phyloP scores from a whole-genome alignment of 2,797 vertebrate species.

The Ptychobarbus kaznakovi region DNA sequence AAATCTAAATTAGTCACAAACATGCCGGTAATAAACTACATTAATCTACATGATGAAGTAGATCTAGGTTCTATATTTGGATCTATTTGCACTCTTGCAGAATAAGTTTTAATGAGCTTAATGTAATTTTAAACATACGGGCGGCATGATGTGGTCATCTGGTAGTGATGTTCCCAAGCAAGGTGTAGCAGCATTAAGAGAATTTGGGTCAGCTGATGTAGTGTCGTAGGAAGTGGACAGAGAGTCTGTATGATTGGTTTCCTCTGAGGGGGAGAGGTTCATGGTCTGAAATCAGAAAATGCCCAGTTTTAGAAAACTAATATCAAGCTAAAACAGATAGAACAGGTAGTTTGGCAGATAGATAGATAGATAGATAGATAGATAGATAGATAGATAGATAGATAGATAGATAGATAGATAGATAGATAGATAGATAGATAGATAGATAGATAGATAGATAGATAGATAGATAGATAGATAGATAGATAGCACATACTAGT shows the following conservation, averaged over 20 bases:
- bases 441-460: background rate
- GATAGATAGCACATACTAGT: constrained; percentile 66
- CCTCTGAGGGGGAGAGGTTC: constrained; percentile 95
- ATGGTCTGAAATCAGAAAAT: constrained; percentile 84
- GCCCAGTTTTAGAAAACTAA: constrained; percentile 7
- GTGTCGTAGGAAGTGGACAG: constrained; percentile 88
- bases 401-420: background rate
- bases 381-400: background rate
- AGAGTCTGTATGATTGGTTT: constrained; percentile 89
- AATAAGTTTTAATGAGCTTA: background rate
- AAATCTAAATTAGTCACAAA: constrained; percentile 27
- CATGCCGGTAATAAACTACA: too few relatives aligned
- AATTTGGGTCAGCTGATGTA: constrained; percentile 82
- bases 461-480: background rate
- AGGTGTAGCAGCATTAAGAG: constrained; percentile 83
- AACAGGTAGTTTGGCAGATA: background rate
- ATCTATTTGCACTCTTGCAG: background rate
- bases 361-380: background rate
- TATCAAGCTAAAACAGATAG: background rate
- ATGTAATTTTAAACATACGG: constrained; percentile 61
- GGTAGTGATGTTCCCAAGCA: constrained; percentile 83
- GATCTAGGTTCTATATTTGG: background rate
- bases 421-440: background rate
- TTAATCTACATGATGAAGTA: background rate
- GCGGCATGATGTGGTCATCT: constrained; percentile 71